phyloP scores from a whole-genome alignment of 2,888 invertebrate genomes.

The Oasisia sp. region DNA sequence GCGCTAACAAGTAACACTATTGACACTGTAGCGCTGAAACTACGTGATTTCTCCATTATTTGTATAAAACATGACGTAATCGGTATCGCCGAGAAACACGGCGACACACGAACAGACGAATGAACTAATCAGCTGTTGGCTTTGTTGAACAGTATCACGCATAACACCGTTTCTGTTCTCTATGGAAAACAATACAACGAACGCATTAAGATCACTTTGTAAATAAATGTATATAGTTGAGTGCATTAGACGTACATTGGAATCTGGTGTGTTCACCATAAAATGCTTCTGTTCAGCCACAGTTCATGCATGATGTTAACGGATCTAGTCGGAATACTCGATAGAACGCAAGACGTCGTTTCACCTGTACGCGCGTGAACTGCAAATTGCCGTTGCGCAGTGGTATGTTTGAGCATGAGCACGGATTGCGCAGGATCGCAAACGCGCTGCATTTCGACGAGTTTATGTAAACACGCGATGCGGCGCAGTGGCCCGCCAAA shows the following conservation, averaged over 20 bases:
- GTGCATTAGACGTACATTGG: background rate
- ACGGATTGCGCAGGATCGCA: background rate
- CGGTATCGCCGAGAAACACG: background rate
- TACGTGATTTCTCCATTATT: background rate
- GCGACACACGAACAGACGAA: background rate
- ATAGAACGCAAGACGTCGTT: background rate
- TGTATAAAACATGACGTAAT: background rate
- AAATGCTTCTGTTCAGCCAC: background rate
- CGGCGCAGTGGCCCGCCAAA: background rate
- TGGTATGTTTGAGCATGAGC: background rate
- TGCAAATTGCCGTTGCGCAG: background rate
- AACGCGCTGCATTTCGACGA: background rate
- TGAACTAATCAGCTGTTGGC: background rate
- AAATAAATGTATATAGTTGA: background rate
- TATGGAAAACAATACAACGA: background rate
- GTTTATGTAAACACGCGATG: constrained; percentile 13
- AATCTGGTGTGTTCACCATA: background rate
- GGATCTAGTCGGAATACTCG: background rate
- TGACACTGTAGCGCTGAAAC: background rate
- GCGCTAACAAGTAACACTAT: background rate
- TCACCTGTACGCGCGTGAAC: background rate
- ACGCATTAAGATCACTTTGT: background rate
- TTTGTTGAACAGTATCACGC: background rate
- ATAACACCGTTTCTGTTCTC: background rate
- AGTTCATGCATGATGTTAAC: background rate